Conservation (phyloP, 2,113 vertebrate species). For the Melanerpes formicivorus region DNA sequence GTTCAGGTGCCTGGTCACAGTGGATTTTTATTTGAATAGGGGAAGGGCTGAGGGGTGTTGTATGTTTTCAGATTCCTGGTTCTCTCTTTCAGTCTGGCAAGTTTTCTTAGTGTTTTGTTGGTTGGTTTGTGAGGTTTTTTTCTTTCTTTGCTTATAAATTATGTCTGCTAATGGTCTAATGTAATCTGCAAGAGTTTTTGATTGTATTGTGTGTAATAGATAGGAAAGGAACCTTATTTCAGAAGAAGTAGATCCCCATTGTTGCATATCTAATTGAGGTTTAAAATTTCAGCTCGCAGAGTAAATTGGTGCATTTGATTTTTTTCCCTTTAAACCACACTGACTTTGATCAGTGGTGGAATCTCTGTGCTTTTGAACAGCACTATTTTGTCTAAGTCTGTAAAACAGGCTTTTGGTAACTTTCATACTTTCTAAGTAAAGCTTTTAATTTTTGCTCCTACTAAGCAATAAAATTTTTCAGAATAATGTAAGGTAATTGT, state of each 20-base stretch:
- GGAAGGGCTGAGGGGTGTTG: background rate
- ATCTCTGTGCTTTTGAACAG: background rate
- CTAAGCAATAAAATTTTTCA: conserved; percentile 38
- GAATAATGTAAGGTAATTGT: conserved; percentile 29
- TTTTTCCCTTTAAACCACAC: background rate
- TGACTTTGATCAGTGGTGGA: background rate
- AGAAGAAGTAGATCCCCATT: background rate
- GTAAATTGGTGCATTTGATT: background rate
- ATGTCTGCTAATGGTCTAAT: background rate
- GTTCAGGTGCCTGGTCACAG: accelerated
- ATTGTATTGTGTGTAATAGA: background rate
- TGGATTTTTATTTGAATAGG: background rate
- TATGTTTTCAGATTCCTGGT: background rate
- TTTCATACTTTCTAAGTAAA: conserved; percentile 9
- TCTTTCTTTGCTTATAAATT: background rate
- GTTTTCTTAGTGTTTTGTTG: background rate
- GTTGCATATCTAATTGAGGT: background rate
- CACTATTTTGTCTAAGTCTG: background rate
- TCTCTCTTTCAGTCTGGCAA: background rate
- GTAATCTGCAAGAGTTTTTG: background rate
- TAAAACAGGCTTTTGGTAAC: background rate
- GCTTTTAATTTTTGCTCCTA: conserved; percentile 45
- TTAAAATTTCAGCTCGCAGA: conserved; percentile 2
- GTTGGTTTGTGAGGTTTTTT: background rate
- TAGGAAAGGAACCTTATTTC: conserved; percentile 8